phyloP scores from a whole-genome alignment of 1,140 invertebrate genomes.

The Drosophila sp. region DNA sequence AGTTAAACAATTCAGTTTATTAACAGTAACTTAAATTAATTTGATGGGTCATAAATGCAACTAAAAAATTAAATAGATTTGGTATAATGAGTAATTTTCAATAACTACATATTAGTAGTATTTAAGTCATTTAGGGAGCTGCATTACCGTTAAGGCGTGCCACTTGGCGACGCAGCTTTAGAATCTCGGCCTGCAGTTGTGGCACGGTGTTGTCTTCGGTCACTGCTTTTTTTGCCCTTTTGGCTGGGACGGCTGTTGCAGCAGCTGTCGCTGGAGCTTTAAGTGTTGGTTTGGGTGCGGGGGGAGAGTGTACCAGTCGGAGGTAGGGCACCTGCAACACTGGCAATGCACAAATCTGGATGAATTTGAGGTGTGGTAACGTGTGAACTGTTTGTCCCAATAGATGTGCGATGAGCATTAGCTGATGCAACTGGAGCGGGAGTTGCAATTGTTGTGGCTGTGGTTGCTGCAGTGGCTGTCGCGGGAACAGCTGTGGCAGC shows the following conservation, averaged over 20 bases:
- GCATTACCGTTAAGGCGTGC: conserved; percentile 21
- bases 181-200: conserved; percentile 56
- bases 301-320: not conserved
- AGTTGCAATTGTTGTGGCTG: not conserved
- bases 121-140: conserved; percentile 11
- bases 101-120: not conserved
- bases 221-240: not conserved
- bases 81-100: too few species aligned
- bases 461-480: not conserved
- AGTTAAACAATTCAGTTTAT: conserved; percentile 1
- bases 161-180: conserved; percentile 48
- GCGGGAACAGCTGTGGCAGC: not conserved
- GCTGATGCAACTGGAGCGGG: not conserved
- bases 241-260: not conserved
- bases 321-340: conserved; percentile 53
- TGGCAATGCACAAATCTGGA: conserved; percentile 66
- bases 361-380: conserved; percentile 68
- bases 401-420: not conserved
- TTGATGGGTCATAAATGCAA: not conserved
- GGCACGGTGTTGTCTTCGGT: not conserved
- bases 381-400: not conserved
- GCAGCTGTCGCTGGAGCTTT: not conserved
- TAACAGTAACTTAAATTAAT: conserved; percentile 9
- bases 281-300: not conserved
- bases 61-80: too few species aligned